Evolutionary conservation across 2,113 vertebrate species (phyloP).

Genomic region (Phyllostomus hastatus): DNA sequence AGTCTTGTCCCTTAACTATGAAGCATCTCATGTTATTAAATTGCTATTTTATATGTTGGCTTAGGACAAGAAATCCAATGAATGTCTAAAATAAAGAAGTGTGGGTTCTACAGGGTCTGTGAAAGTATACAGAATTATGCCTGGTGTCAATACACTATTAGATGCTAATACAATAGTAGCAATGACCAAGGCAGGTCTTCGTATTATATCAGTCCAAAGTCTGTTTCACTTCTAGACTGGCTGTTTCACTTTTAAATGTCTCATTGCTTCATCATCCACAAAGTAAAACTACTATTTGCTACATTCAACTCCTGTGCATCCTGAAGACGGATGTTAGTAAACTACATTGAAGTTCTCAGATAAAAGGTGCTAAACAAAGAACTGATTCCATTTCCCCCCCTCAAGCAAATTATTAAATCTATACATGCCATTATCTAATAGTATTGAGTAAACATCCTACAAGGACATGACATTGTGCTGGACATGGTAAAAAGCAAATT

Average conservation of each 20-base stretch:
- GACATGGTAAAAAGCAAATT: conserved; percentile 47
- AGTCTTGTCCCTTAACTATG: background rate
- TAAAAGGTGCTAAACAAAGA: conserved; percentile 59
- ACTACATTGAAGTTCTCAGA: conserved; percentile 32
- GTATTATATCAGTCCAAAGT: background rate
- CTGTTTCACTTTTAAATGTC: background rate
- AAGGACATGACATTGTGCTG: conserved; percentile 63
- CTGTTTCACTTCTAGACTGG: background rate
- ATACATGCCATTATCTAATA: conserved; percentile 56
- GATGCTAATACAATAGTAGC: background rate
- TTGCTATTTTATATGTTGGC: background rate
- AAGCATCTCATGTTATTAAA: conserved; percentile 22
- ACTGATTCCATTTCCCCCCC: background rate
- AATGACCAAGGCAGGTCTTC: background rate
- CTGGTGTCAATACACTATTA: background rate
- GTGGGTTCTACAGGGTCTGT: background rate
- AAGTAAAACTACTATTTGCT: background rate
- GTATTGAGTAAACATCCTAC: conserved; percentile 51
- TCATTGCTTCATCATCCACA: background rate
- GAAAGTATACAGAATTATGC: background rate
- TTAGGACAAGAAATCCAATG: background rate
- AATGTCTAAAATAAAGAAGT: background rate
- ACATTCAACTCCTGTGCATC: background rate
- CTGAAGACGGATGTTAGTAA: conserved; percentile 48
- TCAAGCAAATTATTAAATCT: conserved; percentile 65